Base-by-base conservation (phyloP, 2,888 invertebrate species). In the Graphium colonna region DNA sequence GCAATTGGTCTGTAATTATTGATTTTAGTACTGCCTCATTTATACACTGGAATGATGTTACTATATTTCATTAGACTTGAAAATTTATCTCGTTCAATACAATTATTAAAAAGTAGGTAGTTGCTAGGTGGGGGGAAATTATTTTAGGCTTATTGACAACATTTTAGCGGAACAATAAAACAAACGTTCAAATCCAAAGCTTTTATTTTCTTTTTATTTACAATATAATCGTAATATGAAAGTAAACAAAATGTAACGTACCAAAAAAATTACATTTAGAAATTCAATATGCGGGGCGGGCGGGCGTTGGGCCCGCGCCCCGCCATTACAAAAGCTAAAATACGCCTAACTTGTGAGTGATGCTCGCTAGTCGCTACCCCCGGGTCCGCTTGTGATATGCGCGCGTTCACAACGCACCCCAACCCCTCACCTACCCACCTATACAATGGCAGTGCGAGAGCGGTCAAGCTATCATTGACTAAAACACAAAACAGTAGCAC, bases 221-320 rank as follows among this genome's bases (percentile, higher is more conserved):
- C 87, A 87, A 82, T 87, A 77, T 79, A 84, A 74, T 73, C 65
- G 67, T 75, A 73, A 86, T 88, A 88, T 84, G 87, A 88, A 88
- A 89, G 85, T 88, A 87, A 88, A 86, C 88, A 89, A 88, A 87
- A 80, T 82, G 77, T 85, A 82, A 85, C 79, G 77, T 86, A 87
- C 82, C 79, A 83, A 86, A 79, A 53, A 78, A 77, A 78, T 68
- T 79, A 78, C 73, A 79, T 81, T 82, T 81, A 79, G 73, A 77
- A 72, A 78, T 75, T 70, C 71, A 71, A 74, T 76, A 73, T 71
- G 71, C 66, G 71, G 62, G 61, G 61, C 44, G 46, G 38, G 42
- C 48, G 48, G 51, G 55, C 45, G 49, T 45, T 58, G 55, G 56
- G 52, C 55, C 56, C 55, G 61, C 65, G 61, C 60, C 67, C 68